Evolutionary conservation across 2,113 vertebrate genomes (phyloP).

Genomic region (Grantiella picta): DNA sequence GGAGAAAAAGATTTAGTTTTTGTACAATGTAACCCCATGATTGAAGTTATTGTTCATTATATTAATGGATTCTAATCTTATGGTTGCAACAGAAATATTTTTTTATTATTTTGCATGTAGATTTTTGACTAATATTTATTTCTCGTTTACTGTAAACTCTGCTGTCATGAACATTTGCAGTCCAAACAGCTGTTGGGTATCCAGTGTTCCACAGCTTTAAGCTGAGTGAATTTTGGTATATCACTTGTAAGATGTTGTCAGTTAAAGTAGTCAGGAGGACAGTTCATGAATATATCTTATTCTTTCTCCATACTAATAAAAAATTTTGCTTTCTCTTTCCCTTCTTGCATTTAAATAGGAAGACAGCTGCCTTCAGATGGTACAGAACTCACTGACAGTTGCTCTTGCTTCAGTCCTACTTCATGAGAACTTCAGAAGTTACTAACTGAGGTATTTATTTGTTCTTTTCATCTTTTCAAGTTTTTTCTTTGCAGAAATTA

Average conservation of each 20-base stretch:
- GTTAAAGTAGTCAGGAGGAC: neutral
- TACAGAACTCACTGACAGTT: neutral
- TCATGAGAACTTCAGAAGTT: constrained; percentile 44
- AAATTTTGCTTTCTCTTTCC: neutral
- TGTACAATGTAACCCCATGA: neutral
- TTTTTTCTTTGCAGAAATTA: neutral
- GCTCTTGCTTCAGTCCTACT: neutral
- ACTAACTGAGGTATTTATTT: constrained; percentile 55
- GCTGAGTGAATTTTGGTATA: neutral
- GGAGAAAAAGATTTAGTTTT: neutral
- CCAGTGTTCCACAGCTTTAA: neutral
- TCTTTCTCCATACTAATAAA: neutral
- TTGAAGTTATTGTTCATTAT: neutral
- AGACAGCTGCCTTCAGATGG: constrained; percentile 37
- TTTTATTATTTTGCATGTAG: neutral
- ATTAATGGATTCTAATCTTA: neutral
- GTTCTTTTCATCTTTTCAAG: neutral
- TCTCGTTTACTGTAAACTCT: neutral
- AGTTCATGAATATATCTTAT: neutral
- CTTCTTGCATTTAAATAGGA: constrained; percentile 10
- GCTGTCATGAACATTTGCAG: neutral
- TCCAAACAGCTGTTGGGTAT: neutral
- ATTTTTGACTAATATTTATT: neutral
- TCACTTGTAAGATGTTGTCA: neutral
- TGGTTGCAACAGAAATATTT: neutral